Conservation (phyloP, 2,797 vertebrate species). For the Hoplostethus atlanticus region DNA sequence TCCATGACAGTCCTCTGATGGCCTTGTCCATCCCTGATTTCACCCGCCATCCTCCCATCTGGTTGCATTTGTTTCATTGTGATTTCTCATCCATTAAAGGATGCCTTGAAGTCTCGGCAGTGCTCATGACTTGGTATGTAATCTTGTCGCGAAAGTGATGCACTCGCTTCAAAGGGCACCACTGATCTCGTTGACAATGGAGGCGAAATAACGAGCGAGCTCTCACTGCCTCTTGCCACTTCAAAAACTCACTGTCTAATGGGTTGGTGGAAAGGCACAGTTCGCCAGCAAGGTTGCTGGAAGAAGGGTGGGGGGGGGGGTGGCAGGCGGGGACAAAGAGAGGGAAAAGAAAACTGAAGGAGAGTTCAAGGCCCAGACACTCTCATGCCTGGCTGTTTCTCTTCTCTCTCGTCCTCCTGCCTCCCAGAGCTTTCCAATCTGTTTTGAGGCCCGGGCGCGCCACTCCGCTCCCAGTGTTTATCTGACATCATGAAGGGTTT, state of each 20-base stretch:
- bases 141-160: conserved; percentile 65
- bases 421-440: conserved; percentile 77
- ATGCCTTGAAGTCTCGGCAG: conserved; percentile 51
- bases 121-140: conserved; percentile 57
- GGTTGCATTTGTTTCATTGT: conserved; percentile 41
- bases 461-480: conserved; percentile 65
- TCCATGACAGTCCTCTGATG: not conserved
- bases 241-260: conserved; percentile 69
- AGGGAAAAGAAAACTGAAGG: conserved; percentile 48
- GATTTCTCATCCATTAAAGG: conserved; percentile 45
- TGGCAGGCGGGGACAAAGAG: conserved; percentile 27
- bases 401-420: conserved; percentile 18
- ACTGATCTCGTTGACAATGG: conserved; percentile 68
- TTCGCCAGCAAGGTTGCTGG: conserved; percentile 54
- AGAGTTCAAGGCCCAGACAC: conserved; percentile 62
- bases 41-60: conserved; percentile 16
- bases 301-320: conserved; percentile 30
- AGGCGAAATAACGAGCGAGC: conserved; percentile 70
- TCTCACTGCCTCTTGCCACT: conserved; percentile 59
- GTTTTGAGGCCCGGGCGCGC: conserved; percentile 60
- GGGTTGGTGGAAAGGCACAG: conserved; percentile 50
- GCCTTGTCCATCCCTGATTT: not conserved
- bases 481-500: conserved; percentile 69
- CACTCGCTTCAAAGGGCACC: conserved; percentile 62
- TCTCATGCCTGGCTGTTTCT: conserved; percentile 49